A percentile compares a stretch with the other conserved stretches of the same genome.
Evolutionary conservation across 2,113 vertebrate genomes (phyloP).

Genomic region (Prietella phreatophila): DNA sequence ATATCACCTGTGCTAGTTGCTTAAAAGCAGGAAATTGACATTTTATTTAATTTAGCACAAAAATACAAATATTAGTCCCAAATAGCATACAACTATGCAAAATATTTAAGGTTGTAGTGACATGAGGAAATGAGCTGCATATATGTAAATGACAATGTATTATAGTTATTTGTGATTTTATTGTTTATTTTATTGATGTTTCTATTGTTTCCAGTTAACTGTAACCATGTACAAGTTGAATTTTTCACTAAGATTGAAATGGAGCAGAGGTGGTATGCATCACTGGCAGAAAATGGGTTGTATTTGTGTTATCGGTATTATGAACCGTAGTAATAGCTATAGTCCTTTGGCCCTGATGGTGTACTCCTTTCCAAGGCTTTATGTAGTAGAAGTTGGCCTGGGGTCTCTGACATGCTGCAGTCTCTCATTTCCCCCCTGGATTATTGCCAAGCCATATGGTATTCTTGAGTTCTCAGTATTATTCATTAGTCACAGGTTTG

Average conservation of each 20-base stretch:
- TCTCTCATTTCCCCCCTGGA: constrained; percentile 77
- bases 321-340: constrained; percentile 64
- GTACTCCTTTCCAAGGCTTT: constrained; percentile 77
- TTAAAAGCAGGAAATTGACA: background rate
- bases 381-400: constrained; percentile 83
- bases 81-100: background rate
- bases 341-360: constrained; percentile 56
- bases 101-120: background rate
- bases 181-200: constrained; percentile 51
- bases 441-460: constrained; percentile 81
- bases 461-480: constrained; percentile 79
- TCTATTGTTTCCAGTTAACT: constrained; percentile 12
- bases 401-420: constrained; percentile 75
- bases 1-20: background rate
- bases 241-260: background rate
- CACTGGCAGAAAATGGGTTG: constrained; percentile 19
- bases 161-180: background rate
- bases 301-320: constrained; percentile 37
- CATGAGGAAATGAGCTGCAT: background rate
- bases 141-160: background rate
- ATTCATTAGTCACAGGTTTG: constrained; percentile 74
- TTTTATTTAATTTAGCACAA: background rate
- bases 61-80: constrained; percentile 9
- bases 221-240: constrained; percentile 43
- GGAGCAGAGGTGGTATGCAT: background rate